Percentiles rank a stretch among this genome's conserved stretches.
phyloP scores from a whole-genome alignment of 1,140 invertebrate species.

The Drosophila ambigua region DNA sequence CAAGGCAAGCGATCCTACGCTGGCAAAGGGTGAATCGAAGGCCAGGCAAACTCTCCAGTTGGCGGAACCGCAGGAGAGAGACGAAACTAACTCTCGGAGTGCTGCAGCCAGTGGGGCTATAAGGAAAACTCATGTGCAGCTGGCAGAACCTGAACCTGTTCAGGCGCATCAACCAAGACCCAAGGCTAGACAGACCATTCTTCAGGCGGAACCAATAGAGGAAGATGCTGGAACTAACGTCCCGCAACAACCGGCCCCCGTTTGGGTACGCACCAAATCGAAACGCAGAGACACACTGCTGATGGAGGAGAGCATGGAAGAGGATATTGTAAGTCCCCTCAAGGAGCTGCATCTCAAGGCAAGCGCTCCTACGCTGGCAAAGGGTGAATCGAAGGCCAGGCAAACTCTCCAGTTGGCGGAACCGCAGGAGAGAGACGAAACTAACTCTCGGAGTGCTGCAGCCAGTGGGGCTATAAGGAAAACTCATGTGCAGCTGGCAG shows the following conservation, averaged over 20 bases:
- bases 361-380: not conserved
- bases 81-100: not conserved
- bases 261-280: not conserved
- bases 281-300: slow-evolving; percentile 31
- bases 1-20: not conserved
- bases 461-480: not conserved
- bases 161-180: not conserved
- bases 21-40: not conserved
- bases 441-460: not conserved
- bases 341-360: slow-evolving; percentile 9
- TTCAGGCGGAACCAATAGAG: slow-evolving; percentile 4
- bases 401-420: slow-evolving; percentile 19
- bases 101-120: not conserved
- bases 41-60: slow-evolving; percentile 7
- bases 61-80: slow-evolving; percentile 18
- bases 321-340: slow-evolving; percentile 18
- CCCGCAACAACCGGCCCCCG: not conserved
- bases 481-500: too few species aligned
- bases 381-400: not conserved
- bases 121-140: too few species aligned
- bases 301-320: slow-evolving; percentile 44
- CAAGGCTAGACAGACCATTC: not conserved
- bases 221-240: not conserved
- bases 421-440: slow-evolving; percentile 9
- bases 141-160: too few species aligned